A percentile compares a stretch with the other conserved stretches of the same genome.
Conservation (phyloP, 2,797 vertebrate genomes). For the Manis crassicaudata region DNA sequence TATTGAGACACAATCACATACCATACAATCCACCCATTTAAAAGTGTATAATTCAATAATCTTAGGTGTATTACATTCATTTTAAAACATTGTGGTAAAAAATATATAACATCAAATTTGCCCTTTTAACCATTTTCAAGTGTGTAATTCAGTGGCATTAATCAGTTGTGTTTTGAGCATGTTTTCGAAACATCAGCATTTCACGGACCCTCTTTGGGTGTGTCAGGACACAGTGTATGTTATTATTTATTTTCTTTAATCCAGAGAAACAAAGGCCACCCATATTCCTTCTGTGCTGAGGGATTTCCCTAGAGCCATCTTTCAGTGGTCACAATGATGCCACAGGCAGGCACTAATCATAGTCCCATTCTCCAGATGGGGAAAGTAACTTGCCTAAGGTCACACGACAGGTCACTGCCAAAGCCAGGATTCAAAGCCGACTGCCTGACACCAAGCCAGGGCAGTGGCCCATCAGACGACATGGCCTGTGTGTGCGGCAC, state of each 20-base stretch:
- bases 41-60: background rate
- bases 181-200: background rate
- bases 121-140: background rate
- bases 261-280: background rate
- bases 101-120: background rate
- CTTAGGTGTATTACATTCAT: background rate
- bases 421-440: background rate
- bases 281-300: background rate
- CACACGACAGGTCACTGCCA: background rate
- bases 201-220: background rate
- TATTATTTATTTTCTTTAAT: background rate
- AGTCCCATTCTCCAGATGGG: background rate
- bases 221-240: background rate
- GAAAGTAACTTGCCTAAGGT: background rate
- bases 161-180: background rate
- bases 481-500: background rate
- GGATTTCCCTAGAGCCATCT: background rate
- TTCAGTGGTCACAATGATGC: background rate
- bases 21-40: background rate
- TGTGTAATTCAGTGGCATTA: background rate
- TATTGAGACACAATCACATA: background rate
- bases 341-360: rapidly evolving
- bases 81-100: background rate
- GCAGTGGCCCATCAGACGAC: background rate
- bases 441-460: background rate